Conservation (phyloP, 2,113 vertebrate species). For the Rhegmatorhina hoffmannsi region DNA sequence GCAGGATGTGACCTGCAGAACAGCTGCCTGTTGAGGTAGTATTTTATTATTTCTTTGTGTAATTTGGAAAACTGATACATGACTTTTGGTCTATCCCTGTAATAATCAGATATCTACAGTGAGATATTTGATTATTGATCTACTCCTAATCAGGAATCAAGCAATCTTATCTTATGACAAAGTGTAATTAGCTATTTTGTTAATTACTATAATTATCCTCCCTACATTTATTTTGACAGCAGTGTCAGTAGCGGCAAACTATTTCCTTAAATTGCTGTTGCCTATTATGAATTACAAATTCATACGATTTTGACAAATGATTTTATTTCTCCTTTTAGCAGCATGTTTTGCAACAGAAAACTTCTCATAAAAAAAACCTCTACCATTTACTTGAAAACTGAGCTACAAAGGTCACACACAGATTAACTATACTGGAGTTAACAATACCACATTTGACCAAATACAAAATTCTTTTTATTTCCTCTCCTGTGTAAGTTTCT, state of each 20-base stretch:
- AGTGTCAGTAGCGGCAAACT: slow-evolving; percentile 69
- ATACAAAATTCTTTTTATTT: neutral
- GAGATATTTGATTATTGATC: slow-evolving; percentile 69
- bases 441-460: slow-evolving; percentile 5
- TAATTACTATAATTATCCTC: slow-evolving; percentile 77
- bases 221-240: slow-evolving; percentile 75
- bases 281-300: slow-evolving; percentile 77
- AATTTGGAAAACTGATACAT: slow-evolving; percentile 9
- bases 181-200: slow-evolving; percentile 75
- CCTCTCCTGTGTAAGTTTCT: neutral
- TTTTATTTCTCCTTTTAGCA: slow-evolving; percentile 68
- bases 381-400: slow-evolving; percentile 58
- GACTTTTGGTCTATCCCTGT: neutral
- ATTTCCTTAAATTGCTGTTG: slow-evolving; percentile 72
- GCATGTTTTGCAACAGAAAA: slow-evolving; percentile 61
- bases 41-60: neutral
- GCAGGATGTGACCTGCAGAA: neutral
- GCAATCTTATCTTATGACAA: slow-evolving; percentile 71
- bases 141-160: slow-evolving; percentile 71
- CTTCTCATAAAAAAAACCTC: slow-evolving; percentile 19
- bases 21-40: neutral
- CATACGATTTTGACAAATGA: slow-evolving; percentile 72
- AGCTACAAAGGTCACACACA: slow-evolving; percentile 28
- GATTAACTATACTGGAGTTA: slow-evolving; percentile 37
- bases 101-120: slow-evolving; percentile 35